These are phyloP conservation scores for Enteromius treurensis DNA, from an alignment of 2,797 vertebrate species.

Conservation along the genomic window DNA sequence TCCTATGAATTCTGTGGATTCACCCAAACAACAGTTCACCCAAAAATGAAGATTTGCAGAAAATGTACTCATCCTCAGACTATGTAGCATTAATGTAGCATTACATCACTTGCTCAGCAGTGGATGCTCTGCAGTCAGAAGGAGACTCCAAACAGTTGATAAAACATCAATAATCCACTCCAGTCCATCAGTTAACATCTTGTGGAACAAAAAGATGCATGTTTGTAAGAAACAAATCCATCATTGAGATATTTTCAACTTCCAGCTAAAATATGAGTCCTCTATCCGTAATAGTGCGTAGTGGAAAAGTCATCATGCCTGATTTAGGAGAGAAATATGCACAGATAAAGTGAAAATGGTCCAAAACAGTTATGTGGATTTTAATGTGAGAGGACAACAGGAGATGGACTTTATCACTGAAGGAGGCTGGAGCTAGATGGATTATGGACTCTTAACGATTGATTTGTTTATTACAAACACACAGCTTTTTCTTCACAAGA, in stretches of 20 bases:
- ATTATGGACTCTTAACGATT: background rate
- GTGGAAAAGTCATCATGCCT: background rate
- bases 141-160: background rate
- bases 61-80: background rate
- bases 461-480: background rate
- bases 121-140: background rate
- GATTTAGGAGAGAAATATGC: background rate
- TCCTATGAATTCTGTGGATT: background rate
- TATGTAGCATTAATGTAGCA: background rate
- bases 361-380: too few relatives aligned
- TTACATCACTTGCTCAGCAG: background rate
- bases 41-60: background rate
- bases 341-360: background rate
- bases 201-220: background rate
- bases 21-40: background rate
- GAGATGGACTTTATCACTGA: too few relatives aligned
- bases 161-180: background rate
- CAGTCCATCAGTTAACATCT: too few relatives aligned
- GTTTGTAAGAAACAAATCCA: background rate
- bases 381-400: too few relatives aligned
- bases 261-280: background rate
- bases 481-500: background rate
- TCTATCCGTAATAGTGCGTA: background rate
- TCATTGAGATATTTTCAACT: background rate
- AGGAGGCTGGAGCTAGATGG: background rate